phyloP scores from a whole-genome alignment of 2,888 invertebrate genomes.

The Eudasyphora cyanicolor region DNA sequence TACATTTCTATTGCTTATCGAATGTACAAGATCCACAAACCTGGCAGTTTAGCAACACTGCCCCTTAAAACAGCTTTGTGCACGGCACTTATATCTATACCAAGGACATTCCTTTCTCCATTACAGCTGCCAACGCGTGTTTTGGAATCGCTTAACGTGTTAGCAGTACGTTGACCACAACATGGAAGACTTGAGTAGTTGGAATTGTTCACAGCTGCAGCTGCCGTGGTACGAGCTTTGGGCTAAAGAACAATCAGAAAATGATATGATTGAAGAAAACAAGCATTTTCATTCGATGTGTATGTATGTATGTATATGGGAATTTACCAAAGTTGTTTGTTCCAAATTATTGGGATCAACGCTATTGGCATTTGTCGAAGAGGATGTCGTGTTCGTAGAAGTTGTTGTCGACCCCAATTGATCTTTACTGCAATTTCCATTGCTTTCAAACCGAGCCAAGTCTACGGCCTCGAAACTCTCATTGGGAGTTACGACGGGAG shows the following conservation, averaged over 20 bases:
- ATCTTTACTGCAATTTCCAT: constrained; percentile 59
- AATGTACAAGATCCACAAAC: constrained; percentile 66
- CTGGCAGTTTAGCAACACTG: constrained; percentile 78
- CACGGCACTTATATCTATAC: constrained; percentile 80
- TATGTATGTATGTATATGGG: background rate
- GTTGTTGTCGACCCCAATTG: constrained; percentile 34
- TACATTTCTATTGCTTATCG: background rate
- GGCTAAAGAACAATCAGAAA: constrained; percentile 75
- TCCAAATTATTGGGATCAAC: constrained; percentile 63
- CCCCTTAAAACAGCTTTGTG: constrained; percentile 80
- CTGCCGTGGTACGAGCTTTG: constrained; percentile 74
- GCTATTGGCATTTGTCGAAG: constrained; percentile 51
- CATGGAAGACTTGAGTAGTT: constrained; percentile 80
- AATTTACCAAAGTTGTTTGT: constrained; percentile 69
- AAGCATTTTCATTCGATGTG: background rate
- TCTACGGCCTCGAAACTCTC: constrained; percentile 75
- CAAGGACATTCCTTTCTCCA: constrained; percentile 78
- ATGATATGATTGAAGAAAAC: background rate
- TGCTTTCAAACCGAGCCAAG: constrained; percentile 53
- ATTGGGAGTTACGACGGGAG: constrained; percentile 63
- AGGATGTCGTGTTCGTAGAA: constrained; percentile 48
- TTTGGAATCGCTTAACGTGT: constrained; percentile 65
- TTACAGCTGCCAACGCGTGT: constrained; percentile 75
- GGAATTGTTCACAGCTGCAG: constrained; percentile 75
- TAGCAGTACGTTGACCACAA: constrained; percentile 72